These are phyloP conservation scores for Tetropium fuscum DNA, from an alignment of 2,888 invertebrate species.

Conservation along the genomic window DNA sequence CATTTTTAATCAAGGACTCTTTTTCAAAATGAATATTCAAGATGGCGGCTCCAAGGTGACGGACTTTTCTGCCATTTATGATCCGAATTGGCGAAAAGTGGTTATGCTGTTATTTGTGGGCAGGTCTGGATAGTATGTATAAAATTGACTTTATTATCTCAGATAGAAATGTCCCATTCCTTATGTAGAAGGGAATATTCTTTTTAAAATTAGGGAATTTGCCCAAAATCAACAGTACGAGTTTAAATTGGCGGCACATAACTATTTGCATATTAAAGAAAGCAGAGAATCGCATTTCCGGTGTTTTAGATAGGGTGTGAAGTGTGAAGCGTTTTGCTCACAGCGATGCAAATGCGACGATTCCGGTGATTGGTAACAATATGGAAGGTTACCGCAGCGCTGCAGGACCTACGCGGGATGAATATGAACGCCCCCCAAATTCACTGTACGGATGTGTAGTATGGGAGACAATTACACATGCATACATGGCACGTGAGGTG, in stretches of 20 bases:
- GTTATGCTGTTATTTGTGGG: too few relatives aligned
- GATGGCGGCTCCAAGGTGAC: too few relatives aligned
- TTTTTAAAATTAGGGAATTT: too few relatives aligned
- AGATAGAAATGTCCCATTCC: too few relatives aligned
- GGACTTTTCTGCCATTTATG: too few relatives aligned
- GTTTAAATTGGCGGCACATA: slow-evolving; percentile 5
- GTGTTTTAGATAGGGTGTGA: slow-evolving; percentile 33
- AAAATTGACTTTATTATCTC: too few relatives aligned
- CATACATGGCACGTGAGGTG: neutral
- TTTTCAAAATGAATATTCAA: too few relatives aligned
- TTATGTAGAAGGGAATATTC: too few relatives aligned
- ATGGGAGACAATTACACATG: neutral
- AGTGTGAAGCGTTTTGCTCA: slow-evolving; percentile 36
- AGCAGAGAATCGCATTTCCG: slow-evolving; percentile 23
- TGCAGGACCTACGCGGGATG: slow-evolving; percentile 42
- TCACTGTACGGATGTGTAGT: neutral
- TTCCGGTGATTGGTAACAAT: slow-evolving; percentile 50
- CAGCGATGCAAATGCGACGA: slow-evolving; percentile 46
- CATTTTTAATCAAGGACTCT: too few relatives aligned
- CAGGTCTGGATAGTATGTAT: too few relatives aligned
- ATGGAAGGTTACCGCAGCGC: slow-evolving; percentile 40
- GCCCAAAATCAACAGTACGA: neutral
- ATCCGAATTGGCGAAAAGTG: too few relatives aligned
- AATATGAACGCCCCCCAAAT: slow-evolving; percentile 29
- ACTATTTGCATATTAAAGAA: slow-evolving; percentile 31